Conservation (phyloP, 2,888 invertebrate genomes). For the Lagria hirta region DNA sequence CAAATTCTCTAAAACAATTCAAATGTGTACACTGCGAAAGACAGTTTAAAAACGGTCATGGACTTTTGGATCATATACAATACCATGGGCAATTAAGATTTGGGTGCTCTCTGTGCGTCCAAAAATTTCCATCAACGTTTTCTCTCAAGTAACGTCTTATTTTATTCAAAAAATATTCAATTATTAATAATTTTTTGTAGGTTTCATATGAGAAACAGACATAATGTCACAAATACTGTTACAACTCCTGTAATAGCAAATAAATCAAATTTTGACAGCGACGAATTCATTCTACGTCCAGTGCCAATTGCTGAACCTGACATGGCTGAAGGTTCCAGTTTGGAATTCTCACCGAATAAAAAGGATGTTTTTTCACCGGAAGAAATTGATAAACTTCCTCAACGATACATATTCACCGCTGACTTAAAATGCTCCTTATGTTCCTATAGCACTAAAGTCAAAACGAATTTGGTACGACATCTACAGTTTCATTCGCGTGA, state of each 20-base stretch:
- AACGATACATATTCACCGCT: slow-evolving; percentile 64
- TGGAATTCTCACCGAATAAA: too few relatives aligned
- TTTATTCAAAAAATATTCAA: too few relatives aligned
- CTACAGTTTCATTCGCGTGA: slow-evolving; percentile 66
- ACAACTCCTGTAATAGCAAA: slow-evolving; percentile 55
- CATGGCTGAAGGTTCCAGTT: slow-evolving; percentile 9
- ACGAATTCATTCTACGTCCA: slow-evolving; percentile 57
- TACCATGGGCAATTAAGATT: slow-evolving; percentile 62
- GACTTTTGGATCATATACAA: slow-evolving; percentile 61
- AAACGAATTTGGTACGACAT: slow-evolving; percentile 72
- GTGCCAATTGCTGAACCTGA: slow-evolving; percentile 28
- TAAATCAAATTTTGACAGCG: slow-evolving; percentile 54
- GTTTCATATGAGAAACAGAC: slow-evolving; percentile 59
- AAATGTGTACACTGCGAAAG: slow-evolving; percentile 59
- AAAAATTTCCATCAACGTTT: slow-evolving; percentile 43
- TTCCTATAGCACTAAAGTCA: slow-evolving; percentile 65
- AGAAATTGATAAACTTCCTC: slow-evolving; percentile 66
- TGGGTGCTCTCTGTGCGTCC: slow-evolving; percentile 62
- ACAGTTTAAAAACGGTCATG: slow-evolving; percentile 51
- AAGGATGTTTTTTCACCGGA: slow-evolving; percentile 56
- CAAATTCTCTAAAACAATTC: slow-evolving; percentile 39
- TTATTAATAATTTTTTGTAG: slow-evolving; percentile 30
- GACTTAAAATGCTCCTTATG: slow-evolving; percentile 67
- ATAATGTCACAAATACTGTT: slow-evolving; percentile 52
- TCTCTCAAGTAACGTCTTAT: slow-evolving; percentile 44